Evolutionary conservation across 2,797 vertebrate species (phyloP).

Genomic region (Halcyon chelicuti): DNA sequence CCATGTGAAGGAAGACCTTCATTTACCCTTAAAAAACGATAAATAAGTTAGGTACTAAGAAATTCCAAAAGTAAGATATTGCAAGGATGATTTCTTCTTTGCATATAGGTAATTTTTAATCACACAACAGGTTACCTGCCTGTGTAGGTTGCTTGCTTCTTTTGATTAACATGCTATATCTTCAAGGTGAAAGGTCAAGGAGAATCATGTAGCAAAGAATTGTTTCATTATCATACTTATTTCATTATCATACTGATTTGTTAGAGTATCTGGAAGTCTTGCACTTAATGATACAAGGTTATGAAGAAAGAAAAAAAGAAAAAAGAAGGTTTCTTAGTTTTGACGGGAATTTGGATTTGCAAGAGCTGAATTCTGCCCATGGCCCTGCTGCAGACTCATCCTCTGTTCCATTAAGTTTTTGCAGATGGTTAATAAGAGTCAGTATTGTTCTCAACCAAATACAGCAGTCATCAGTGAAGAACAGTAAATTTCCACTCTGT

Average conservation of each 20-base stretch:
- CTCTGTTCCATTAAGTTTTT: not conserved
- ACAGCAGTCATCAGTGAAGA: not conserved
- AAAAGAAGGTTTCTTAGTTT: not conserved
- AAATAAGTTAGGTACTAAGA: not conserved
- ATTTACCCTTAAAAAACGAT: not conserved
- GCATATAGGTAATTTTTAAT: not conserved
- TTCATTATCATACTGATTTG: not conserved
- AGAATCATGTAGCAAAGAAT: not conserved
- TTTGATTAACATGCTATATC: not conserved
- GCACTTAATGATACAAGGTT: not conserved
- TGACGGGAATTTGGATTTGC: not conserved
- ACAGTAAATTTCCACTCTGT: not conserved
- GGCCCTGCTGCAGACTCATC: not conserved
- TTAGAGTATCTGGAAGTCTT: not conserved
- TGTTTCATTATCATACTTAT: not conserved
- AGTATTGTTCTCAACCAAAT: not conserved
- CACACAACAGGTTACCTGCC: not conserved
- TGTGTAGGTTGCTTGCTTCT: not conserved
- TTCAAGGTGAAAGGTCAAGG: not conserved
- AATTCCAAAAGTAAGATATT: not conserved
- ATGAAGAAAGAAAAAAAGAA: not conserved
- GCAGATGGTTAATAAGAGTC: not conserved
- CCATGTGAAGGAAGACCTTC: not conserved
- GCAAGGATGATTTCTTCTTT: not conserved
- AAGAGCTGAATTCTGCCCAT: not conserved